Base-by-base conservation (phyloP, 1,140 invertebrate species). In the Manduca sexta region DNA sequence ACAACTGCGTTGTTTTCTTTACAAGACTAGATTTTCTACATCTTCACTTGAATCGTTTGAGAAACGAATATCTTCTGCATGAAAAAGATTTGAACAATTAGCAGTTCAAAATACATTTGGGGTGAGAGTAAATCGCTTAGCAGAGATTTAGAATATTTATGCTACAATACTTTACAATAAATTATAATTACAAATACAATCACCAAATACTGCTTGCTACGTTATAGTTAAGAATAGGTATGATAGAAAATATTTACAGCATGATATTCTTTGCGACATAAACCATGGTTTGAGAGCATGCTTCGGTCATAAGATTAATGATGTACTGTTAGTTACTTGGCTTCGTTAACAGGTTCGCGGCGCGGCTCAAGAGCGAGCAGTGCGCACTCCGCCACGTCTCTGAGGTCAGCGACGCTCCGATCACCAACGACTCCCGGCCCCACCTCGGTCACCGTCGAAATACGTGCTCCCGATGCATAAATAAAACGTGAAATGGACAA, bases 361-460 rank as follows among this genome's bases (percentile, higher is more conserved):
- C 87, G 91, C 42, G 91, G 91, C 42, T 92, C 91, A 45, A 88
- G 89, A 62, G 89, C 89, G 4, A 92, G 91, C 72, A 92, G 89
- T 53, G 91, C 89, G 47, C 88, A 90, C 45, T 92, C 91, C 2
- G 89, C 88, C 1, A 83, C 87, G 2, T 91, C 90, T 7, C 85
- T 89, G 46, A 70, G 82, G 41, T 85, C 82, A 31, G 79, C 79
- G 0, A 83, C 78, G 8, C 58, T 85, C 11, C 66, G 82, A 6
- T 85, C 82, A 1, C 82, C 82, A 3, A 85, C 76, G 8, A 64
- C 82, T 8, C 63, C 76, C 0, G 79, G 82, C 12, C 82, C 82
- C 3, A 80, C 82, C 17, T 83, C 82, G 11, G 82, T 85, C 0
- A 85, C 82, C 10, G 82, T 85, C 3, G 79, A 85, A 65, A 85